These are phyloP conservation scores for Apteryx owenii DNA, from an alignment of 2,113 vertebrate species.

Conservation along the genomic window DNA sequence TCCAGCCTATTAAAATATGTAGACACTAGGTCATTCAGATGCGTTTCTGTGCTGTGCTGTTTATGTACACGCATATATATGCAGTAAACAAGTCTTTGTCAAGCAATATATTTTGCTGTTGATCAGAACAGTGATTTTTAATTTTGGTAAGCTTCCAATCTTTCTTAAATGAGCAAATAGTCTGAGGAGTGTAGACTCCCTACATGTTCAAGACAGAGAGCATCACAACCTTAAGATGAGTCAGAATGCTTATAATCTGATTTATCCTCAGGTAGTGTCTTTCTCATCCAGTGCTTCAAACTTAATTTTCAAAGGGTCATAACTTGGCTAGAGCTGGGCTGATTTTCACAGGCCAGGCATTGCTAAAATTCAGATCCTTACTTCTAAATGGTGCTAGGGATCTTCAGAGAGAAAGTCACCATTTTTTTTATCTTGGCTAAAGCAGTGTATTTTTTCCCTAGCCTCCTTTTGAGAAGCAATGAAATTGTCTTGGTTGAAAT, in stretches of 20 bases:
- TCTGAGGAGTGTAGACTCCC: neutral
- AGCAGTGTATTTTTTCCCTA: neutral
- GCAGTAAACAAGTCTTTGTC: neutral
- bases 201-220: neutral
- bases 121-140: neutral
- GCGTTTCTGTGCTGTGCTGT: neutral
- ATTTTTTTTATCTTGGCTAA: neutral
- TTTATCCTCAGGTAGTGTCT: neutral
- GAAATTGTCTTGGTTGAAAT: neutral
- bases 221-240: neutral
- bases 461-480: neutral
- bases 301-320: neutral
- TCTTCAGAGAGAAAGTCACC: neutral
- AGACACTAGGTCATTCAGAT: neutral
- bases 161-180: neutral
- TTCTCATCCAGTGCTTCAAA: neutral
- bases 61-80: neutral
- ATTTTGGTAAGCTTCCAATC: neutral
- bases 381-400: neutral
- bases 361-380: neutral
- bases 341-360: neutral
- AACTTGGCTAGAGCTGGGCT: neutral
- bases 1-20: neutral
- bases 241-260: neutral
- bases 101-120: neutral